phyloP scores from a whole-genome alignment of 2,797 vertebrate genomes.

The Australoheros facetus region DNA sequence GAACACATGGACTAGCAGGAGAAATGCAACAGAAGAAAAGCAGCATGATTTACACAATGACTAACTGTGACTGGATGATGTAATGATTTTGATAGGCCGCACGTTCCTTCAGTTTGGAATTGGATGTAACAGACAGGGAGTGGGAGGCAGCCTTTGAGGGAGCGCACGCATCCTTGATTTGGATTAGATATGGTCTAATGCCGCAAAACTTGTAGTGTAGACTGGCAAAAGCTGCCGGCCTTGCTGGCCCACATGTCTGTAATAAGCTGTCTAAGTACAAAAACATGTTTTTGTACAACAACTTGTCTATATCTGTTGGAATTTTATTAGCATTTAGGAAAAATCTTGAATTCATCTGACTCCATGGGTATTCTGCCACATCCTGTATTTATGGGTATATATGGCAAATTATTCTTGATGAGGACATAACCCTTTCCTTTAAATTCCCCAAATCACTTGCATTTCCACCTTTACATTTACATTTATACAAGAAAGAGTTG shows the following conservation, averaged over 20 bases:
- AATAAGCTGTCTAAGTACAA: neutral
- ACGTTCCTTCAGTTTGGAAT: neutral
- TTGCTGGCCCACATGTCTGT: neutral
- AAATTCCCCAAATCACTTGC: neutral
- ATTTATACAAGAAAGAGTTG: neutral
- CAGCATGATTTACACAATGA: neutral
- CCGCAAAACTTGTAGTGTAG: neutral
- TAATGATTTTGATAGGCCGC: neutral
- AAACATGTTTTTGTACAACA: neutral
- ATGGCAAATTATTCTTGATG: neutral
- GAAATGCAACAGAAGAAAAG: neutral
- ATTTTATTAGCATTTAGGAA: neutral
- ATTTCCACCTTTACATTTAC: neutral
- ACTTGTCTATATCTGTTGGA: neutral
- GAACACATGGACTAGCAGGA: neutral
- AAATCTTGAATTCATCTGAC: no score
- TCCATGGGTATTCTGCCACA: no score
- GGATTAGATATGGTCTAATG: constrained; percentile 1
- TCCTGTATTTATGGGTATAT: no score
- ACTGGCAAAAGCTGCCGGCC: neutral
- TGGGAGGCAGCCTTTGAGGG: neutral
- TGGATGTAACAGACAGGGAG: neutral
- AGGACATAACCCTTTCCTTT: neutral
- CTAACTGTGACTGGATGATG: neutral
- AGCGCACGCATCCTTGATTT: neutral